These are phyloP conservation scores for Drosophila nigritarsus DNA, from an alignment of 2,888 invertebrate genomes.

Conservation along the genomic window DNA sequence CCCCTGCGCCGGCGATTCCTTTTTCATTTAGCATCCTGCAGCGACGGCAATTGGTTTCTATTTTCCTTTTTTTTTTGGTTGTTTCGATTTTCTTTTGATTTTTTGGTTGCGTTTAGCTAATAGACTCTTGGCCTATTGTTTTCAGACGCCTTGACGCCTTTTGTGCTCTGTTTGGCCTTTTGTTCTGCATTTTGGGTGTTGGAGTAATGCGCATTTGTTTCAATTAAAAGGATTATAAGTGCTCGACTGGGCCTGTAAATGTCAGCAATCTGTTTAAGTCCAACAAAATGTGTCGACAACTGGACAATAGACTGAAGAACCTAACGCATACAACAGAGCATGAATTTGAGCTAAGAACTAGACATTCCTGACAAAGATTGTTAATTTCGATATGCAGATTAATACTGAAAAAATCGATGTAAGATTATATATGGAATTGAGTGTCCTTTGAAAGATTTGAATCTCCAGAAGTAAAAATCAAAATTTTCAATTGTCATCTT, in stretches of 20 bases:
- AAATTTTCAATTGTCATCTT: background rate
- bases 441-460: background rate
- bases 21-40: constrained; percentile 75
- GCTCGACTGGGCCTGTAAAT: constrained; percentile 37
- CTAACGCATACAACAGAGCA: constrained; percentile 5
- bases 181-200: constrained; percentile 39
- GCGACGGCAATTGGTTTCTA: constrained; percentile 73
- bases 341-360: constrained; percentile 9
- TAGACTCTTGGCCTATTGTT: constrained; percentile 64
- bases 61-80: constrained; percentile 39
- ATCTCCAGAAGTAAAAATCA: background rate
- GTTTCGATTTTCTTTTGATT: constrained; percentile 16
- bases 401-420: background rate
- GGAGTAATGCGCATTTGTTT: constrained; percentile 71
- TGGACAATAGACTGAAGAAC: constrained; percentile 38
- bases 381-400: constrained; percentile 18
- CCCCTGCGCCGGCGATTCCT: constrained; percentile 61
- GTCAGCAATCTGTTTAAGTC: constrained; percentile 55
- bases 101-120: constrained; percentile 55
- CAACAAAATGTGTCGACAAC: constrained; percentile 69
- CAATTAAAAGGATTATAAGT: constrained; percentile 76
- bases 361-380: background rate
- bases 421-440: background rate
- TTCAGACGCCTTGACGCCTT: constrained; percentile 83
- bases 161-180: constrained; percentile 48